These are phyloP conservation scores for Rhagoletis zephyria DNA, from an alignment of 1,140 invertebrate species.

Conservation along the genomic window DNA sequence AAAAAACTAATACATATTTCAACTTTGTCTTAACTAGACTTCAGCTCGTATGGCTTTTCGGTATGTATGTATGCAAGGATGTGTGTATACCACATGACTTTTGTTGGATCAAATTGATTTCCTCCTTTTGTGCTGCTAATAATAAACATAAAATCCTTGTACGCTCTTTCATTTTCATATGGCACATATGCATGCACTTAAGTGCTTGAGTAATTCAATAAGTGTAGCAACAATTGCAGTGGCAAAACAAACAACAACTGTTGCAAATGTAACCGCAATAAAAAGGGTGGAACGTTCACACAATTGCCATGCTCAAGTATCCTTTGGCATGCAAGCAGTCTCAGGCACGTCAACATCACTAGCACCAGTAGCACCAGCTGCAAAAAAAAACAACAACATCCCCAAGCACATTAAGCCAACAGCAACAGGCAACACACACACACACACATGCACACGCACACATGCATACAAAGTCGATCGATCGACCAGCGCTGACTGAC, in stretches of 20 bases:
- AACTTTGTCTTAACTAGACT: too few species aligned
- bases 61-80: not conserved
- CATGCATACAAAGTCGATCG: not conserved
- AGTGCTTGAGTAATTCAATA: conserved; percentile 51
- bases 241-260: conserved; percentile 30
- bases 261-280: conserved; percentile 41
- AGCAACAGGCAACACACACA: not conserved
- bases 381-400: not conserved
- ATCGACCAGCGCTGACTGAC: conserved; percentile 18
- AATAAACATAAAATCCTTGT: conserved; percentile 1
- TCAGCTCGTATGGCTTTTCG: too few species aligned
- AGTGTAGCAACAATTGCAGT: conserved; percentile 23
- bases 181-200: conserved; percentile 4
- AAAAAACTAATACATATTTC: too few species aligned
- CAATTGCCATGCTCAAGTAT: not conserved
- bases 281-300: not conserved
- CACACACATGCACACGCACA: not conserved
- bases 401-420: not conserved
- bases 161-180: conserved; percentile 21
- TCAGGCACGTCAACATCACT: not conserved
- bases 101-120: not conserved
- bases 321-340: conserved; percentile 6
- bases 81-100: not conserved
- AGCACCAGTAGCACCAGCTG: not conserved
- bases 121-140: conserved; percentile 5